These are phyloP conservation scores for Leptocoma aspasia DNA, from an alignment of 2,113 vertebrate species.

Conservation along the genomic window DNA sequence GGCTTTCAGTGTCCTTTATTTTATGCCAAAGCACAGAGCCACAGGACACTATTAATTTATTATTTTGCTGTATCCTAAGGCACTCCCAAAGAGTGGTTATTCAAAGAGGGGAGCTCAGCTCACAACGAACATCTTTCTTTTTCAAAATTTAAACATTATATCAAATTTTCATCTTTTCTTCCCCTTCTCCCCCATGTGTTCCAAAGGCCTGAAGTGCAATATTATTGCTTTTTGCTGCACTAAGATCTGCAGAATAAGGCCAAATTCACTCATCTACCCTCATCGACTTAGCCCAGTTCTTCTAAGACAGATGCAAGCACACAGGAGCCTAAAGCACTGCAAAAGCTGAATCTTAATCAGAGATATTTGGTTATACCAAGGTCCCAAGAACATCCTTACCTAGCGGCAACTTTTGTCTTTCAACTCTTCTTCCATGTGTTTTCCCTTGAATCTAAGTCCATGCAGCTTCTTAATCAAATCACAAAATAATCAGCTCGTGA, in stretches of 20 bases:
- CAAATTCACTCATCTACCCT: not conserved
- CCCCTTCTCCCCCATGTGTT: fast-evolving
- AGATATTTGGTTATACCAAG: not conserved
- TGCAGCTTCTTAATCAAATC: conserved; percentile 44
- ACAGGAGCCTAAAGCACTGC: not conserved
- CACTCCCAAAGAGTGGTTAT: not conserved
- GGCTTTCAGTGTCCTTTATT: not conserved
- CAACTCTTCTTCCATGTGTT: not conserved
- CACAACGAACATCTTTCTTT: not conserved
- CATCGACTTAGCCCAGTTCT: not conserved
- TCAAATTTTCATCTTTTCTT: not conserved
- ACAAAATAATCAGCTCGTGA: conserved; percentile 41
- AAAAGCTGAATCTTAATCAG: conserved; percentile 19
- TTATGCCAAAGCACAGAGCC: not conserved
- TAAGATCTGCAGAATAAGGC: not conserved
- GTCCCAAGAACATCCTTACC: conserved; percentile 37
- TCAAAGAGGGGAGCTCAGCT: not conserved
- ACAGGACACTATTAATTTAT: not conserved
- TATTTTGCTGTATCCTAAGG: not conserved
- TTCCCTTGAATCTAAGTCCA: not conserved
- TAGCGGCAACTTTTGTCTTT: not conserved
- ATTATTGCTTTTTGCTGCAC: not conserved
- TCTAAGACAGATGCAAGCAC: not conserved
- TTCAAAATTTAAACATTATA: not conserved
- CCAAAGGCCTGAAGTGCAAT: not conserved